Base-by-base conservation (phyloP, 2,888 invertebrate genomes). In the Bombyx huttoni region DNA sequence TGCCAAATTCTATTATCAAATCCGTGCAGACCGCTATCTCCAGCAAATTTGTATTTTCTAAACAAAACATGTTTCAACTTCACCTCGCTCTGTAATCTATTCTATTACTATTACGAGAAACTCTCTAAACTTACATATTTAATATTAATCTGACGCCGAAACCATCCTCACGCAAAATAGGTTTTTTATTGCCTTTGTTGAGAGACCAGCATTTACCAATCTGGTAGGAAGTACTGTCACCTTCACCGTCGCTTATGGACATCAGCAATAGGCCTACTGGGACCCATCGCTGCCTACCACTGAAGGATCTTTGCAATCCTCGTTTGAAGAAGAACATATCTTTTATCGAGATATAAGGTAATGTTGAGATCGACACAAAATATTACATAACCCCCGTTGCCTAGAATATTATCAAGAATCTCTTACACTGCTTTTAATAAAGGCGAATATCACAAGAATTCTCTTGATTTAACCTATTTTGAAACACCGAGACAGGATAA, bases 121-220 rank as follows among this genome's bases (percentile, higher is more conserved):
- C 53, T 62, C 61, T 65, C 56, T 55, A 56, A 61, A 55, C 56
- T 57, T 5, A 2, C 3, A 57, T 57, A 56, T 56, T 13, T 40
- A 6, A 13, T 12, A 34, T 48, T 48, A 48, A 48, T 48, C 48
- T 33, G 9, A 13, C 8, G 48, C 48, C 34, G 24, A 12, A 48
- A 33, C 48, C 33, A n/a, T 33, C 9, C 24, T 6, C 40, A 40
- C 40, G 40, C 40, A 40, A 40, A 40, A 40, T 12, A 40, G 40
- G 40, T 40, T 10, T 40, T 40, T 12, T 12, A 40, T 0, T 8
- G 40, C 5, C 24, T 24, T 24, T 24, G 0, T 24, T 24, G 24
- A 5, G 5, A 24, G 24, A 24, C 24, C 24, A 24, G 24, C 24
- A 24, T 24, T 24, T 5, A 5, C 24, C 24, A 2, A 24, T 5